Base-by-base conservation (phyloP, 1,140 invertebrate genomes). In the Panagrolaimus sp. region DNA sequence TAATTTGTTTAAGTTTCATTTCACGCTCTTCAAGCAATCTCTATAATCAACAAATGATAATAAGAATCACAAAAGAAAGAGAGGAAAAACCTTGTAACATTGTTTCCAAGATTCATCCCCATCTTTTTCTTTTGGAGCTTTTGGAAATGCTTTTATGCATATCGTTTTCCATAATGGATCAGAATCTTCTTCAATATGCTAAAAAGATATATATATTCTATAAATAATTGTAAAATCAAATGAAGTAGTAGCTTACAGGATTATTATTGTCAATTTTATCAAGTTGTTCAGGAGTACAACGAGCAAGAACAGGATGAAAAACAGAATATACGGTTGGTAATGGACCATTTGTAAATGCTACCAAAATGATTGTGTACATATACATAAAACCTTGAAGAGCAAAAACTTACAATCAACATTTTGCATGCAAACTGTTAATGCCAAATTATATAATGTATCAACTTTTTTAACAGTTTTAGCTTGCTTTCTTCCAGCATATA, bases 371-470 rank as follows among this genome's bases (percentile, higher is more conserved):
- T 7, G 4, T 16, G 51, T 57, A 2, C 20, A 57, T 2, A 57
- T 1, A 3, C 27, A n/a, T 14, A 23, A 57, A 57, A 1, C n/a
- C 20, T 5, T 2, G 16, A 5, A 2, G 2, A 38, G 7, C 7
- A 38, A 4, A 57, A 57, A 57, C 51, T 57, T 57, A 57, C 51
- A 3, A 13, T 57, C 27, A 57, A 57, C 51, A 57, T 57, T 57
- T 27, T 57, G 51, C 51, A 57, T 16, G 51, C 51, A 57, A 11
- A 57, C 51, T 20, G 51, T 57, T 16, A 57, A 20, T 1, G 51
- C 51, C 51, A 57, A 57, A 57, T 57, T 16, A 16, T 57, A 57
- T 8, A 57, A 27, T 11, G 13, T 11, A 11, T 57, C 51, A 4
- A 57, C 14, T 8, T 57, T 57, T 25, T n/a, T 57, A 27, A 57